Evolutionary conservation across 2,888 invertebrate genomes (phyloP).

Genomic region (Abscondita cerata): DNA sequence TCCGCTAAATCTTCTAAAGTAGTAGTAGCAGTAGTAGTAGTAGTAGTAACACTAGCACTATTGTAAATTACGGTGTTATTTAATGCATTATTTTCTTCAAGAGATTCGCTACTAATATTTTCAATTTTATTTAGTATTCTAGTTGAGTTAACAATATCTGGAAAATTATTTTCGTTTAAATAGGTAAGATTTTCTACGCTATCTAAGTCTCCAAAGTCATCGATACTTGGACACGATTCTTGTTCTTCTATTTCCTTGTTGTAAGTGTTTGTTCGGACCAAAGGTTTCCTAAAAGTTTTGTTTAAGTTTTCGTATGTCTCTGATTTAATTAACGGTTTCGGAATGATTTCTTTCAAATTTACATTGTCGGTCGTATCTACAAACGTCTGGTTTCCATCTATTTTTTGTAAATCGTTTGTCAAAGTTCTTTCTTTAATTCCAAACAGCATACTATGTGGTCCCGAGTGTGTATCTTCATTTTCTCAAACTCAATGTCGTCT

Average conservation of each 20-base stretch:
- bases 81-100: constrained; percentile 10
- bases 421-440: constrained; percentile 55
- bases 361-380: constrained; percentile 54
- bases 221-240: constrained; percentile 10
- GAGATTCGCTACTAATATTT: background rate
- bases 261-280: constrained; percentile 28
- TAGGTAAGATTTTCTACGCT: constrained; percentile 11
- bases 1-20: background rate
- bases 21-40: background rate
- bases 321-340: constrained; percentile 14
- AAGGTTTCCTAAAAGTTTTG: background rate
- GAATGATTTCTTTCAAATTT: background rate
- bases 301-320: constrained; percentile 15
- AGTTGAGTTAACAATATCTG: constrained; percentile 24
- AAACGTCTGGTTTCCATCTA: constrained; percentile 5
- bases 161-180: constrained; percentile 27
- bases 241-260: constrained; percentile 21
- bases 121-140: constrained; percentile 12
- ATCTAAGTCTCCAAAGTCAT: constrained; percentile 5
- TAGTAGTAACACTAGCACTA: constrained; percentile 5
- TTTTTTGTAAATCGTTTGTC: constrained; percentile 19
- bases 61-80: too few relatives aligned
- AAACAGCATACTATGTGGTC: constrained; percentile 68
- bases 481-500: constrained; percentile 58
- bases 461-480: constrained; percentile 60